Base-by-base conservation (phyloP, 2,113 vertebrate species). In the Cyprinodon variegatus region DNA sequence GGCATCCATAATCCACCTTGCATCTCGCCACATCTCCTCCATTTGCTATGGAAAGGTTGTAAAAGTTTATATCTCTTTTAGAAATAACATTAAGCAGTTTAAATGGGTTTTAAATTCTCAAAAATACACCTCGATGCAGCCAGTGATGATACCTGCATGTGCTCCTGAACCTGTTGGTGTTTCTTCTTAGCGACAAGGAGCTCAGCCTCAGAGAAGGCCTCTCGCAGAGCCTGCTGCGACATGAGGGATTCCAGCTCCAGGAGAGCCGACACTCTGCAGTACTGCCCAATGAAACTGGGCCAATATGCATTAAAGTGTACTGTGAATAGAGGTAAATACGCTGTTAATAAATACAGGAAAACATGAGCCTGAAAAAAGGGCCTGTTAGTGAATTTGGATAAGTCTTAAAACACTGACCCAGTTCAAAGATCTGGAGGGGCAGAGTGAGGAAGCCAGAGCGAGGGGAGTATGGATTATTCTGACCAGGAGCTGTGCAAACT, bases 11-110 rank as follows among this genome's bases (percentile, higher is more conserved):
- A 98, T 96, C 97, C 97, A 98, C 61, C 97, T 94, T 41, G 95
- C 94, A 81, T 97, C 96, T 0, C 96, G 93, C 97, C 97, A 97
- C 77, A 96, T 93, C 82, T 97, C 96, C 84, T 97, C 97, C 95
- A 96, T 95, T 94, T 96, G 96, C 97, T 98, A 92, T 72, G 10
- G 20, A 1, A 48, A 13, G 72, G n/a, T 62, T 11, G 63, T 0
- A 68, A 37, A 2, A 62, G n/a, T 69, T 46, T 4, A 60, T 46
- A 17, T 65, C 53, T 41, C 48, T 22, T 48, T 22, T 3, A n/a
- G 68, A 4, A 45, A 62, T 20, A 12, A 61, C n/a, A 59, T 36
- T n/a, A 4, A 15, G 40, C 57, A 15, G 10, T 70, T 0, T 61
- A 15, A 20, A 22, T 20, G 6, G 36, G 43, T 61, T 13, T 1